These are phyloP conservation scores for Meda fulgida DNA, from an alignment of 2,797 vertebrate genomes.

Conservation along the genomic window DNA sequence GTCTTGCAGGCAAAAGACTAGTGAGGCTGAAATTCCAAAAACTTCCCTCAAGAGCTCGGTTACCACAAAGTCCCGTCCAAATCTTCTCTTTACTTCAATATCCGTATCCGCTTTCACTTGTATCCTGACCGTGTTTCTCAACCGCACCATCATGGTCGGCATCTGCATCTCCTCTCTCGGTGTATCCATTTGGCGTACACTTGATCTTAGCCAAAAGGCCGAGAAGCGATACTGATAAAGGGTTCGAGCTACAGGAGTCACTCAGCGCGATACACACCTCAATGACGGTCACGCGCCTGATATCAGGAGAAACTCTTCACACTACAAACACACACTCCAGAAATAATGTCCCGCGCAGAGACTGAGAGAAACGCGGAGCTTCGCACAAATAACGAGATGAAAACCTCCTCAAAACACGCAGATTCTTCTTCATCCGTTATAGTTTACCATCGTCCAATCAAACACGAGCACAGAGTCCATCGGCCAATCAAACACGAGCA, in stretches of 20 bases:
- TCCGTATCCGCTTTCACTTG: too few relatives aligned
- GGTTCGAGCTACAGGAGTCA: fast-evolving
- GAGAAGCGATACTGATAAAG: not conserved
- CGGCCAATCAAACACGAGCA: not conserved
- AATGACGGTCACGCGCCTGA: not conserved
- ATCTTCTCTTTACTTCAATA: too few relatives aligned
- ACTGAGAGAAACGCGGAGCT: not conserved
- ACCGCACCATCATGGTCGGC: too few relatives aligned
- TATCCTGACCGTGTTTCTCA: too few relatives aligned
- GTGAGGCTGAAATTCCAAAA: too few relatives aligned
- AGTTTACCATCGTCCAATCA: not conserved
- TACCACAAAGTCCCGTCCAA: too few relatives aligned
- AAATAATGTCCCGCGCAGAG: too few relatives aligned
- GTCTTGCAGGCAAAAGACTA: too few relatives aligned
- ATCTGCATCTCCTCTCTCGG: fast-evolving
- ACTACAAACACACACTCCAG: not conserved
- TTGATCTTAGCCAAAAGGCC: not conserved
- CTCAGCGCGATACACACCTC: not conserved
- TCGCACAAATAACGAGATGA: not conserved
- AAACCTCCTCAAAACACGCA: not conserved
- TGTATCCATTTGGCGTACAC: too few relatives aligned
- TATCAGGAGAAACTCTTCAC: not conserved
- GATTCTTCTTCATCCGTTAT: not conserved
- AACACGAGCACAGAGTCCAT: not conserved
- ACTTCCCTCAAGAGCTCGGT: too few relatives aligned